A percentile compares a stretch with the other conserved stretches of the same genome.
Conservation (phyloP, 2,113 vertebrate genomes). For the Cyanistes caeruleus region DNA sequence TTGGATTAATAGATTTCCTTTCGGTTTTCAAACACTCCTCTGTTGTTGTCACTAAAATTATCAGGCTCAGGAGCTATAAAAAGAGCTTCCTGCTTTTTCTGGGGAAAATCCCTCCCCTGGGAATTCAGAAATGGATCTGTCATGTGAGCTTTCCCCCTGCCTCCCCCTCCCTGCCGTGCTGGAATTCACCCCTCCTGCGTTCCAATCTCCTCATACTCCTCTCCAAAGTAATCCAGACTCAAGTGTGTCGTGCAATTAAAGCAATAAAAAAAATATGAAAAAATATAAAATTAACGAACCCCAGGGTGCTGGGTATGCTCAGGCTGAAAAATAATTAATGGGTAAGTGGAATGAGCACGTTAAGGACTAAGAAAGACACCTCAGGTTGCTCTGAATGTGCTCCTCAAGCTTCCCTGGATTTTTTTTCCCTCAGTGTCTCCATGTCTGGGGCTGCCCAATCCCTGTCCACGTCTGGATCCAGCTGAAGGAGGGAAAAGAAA, state of each 20-base stretch:
- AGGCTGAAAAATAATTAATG: conserved; percentile 10
- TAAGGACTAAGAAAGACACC: not conserved
- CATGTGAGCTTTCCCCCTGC: not conserved
- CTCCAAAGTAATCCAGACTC: not conserved
- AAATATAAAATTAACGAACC: not conserved
- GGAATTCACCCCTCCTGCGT: not conserved
- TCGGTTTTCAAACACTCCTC: conserved; percentile 1
- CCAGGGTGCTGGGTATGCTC: not conserved
- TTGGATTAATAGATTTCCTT: conserved; percentile 25
- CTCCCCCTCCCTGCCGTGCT: not conserved
- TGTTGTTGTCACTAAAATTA: conserved; percentile 18
- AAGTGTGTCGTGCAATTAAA: not conserved
- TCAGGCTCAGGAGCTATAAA: not conserved
- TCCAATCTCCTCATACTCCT: not conserved
- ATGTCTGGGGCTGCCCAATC: not conserved
- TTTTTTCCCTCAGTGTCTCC: not conserved
- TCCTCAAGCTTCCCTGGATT: not conserved
- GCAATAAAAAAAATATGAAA: not conserved
- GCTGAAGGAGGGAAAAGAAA: not conserved
- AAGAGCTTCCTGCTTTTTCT: not conserved
- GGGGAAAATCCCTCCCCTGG: not conserved
- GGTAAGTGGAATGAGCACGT: not conserved
- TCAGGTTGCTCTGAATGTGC: not conserved
- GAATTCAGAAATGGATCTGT: conserved; percentile 3
- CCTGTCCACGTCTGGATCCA: not conserved